Evolutionary conservation across 2,888 invertebrate species (phyloP), one percentile per base, ranked within the genome.

Genomic region (Papilio elwesi): DNA sequence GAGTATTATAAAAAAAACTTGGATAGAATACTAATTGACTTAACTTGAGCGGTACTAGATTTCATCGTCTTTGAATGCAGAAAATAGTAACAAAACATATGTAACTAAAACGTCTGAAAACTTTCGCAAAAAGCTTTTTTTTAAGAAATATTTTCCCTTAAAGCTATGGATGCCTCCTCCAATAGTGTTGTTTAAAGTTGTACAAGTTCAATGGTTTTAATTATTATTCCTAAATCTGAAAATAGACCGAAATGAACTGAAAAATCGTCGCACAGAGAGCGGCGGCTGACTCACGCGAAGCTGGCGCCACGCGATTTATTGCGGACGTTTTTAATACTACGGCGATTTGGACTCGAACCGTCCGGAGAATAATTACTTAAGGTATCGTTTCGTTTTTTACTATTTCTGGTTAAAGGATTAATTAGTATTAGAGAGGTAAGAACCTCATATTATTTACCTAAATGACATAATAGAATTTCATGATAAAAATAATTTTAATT

Each of bases 301-400:
- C 82, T 90, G 92, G 91, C 91, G 92, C 91, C 92, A 82, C 79
- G 76, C 83, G 88, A 91, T 91, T 91, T 90, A 91, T 87, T 67
- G 81, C 78, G 83, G 83, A 76, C 82, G 82, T 81, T 82, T 79
- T 79, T 75, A 76, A 80, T 83, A 87, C 84, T 83, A 83, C 81
- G 73, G 75, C 80, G 79, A 80, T 83, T 82, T 80, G 81, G 78
- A 80, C 79, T 82, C 80, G 81, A 78, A 80, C 79, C 79, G 76
- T 77, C 78, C 77, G 73, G 73, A 75, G 73, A 78, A 79, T 79
- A 80, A 80, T 79, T 79, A 76, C 76, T 80, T 77, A 77, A 65
- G 77, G 70, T 71, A 76, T 67, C 11, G 47, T 51, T 68, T 26
- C 53, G n/a, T 26, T 43, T 51, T 67, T 47, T 71, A 16, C 36